These are phyloP conservation scores for Plagodis dolabraria DNA, from an alignment of 2,888 invertebrate genomes.

Conservation along the genomic window DNA sequence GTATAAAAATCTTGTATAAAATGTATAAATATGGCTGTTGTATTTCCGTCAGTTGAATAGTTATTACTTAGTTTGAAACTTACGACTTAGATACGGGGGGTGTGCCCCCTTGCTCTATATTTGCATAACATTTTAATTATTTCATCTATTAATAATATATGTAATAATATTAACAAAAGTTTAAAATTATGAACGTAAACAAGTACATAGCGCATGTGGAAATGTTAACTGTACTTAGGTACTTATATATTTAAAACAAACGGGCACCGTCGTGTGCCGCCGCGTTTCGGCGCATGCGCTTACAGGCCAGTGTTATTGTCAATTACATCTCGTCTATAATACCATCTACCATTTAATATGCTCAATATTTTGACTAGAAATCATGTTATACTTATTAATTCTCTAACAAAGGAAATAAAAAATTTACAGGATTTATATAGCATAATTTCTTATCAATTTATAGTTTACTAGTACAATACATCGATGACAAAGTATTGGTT, in stretches of 20 bases:
- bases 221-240: conserved; percentile 61
- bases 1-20: conserved; percentile 58
- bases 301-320: conserved; percentile 83
- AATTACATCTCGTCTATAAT: conserved; percentile 77
- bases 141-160: conserved; percentile 48
- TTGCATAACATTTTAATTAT: conserved; percentile 39
- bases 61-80: conserved; percentile 37
- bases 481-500: conserved; percentile 70
- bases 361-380: conserved; percentile 85
- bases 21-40: conserved; percentile 59
- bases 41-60: conserved; percentile 37
- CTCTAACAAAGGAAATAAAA: conserved; percentile 79
- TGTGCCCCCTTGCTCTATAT: conserved; percentile 12
- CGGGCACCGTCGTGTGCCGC: conserved; percentile 40
- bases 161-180: conserved; percentile 57
- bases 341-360: conserved; percentile 79
- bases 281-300: conserved; percentile 34
- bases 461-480: conserved; percentile 78
- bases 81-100: conserved; percentile 1
- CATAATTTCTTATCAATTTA: conserved; percentile 80
- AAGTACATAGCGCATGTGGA: conserved; percentile 53
- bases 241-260: conserved; percentile 70
- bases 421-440: conserved; percentile 78
- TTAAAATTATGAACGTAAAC: conserved; percentile 67
- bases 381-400: conserved; percentile 81